Conservation (phyloP, 2,113 vertebrate genomes). For the Protobothrops mucrosquamatus region DNA sequence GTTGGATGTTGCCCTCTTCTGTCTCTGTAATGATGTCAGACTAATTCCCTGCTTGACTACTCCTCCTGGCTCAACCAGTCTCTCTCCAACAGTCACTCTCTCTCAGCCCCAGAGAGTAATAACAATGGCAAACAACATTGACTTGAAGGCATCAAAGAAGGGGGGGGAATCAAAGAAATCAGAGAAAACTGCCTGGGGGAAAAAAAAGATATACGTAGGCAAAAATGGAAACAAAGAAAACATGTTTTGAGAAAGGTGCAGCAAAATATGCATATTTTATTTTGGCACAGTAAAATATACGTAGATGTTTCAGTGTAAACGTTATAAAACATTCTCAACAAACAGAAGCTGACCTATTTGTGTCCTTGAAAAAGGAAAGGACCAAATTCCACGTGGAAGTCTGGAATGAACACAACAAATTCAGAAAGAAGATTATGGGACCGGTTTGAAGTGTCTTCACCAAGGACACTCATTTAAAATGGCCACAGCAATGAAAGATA, state of each 20-base stretch:
- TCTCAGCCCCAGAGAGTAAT: neutral
- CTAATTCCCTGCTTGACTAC: neutral
- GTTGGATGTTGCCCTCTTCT: neutral
- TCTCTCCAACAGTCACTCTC: neutral
- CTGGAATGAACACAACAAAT: neutral
- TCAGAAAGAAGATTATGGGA: neutral
- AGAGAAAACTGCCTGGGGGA: neutral
- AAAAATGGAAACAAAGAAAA: neutral
- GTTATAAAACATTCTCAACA: neutral
- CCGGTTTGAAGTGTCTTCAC: neutral
- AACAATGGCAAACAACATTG: neutral
- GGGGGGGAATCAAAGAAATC: neutral
- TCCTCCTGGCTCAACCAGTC: neutral
- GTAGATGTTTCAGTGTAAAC: neutral
- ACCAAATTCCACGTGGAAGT: neutral
- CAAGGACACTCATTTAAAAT: neutral
- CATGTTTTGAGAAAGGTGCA: neutral
- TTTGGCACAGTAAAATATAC: neutral
- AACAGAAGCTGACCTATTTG: neutral
- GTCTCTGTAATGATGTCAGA: neutral
- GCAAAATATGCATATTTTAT: neutral
- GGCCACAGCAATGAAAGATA: neutral
- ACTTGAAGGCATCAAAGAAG: neutral
- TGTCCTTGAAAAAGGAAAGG: neutral
- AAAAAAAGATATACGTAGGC: neutral